A percentile compares a stretch with the other conserved stretches of the same genome.
phyloP scores from a whole-genome alignment of 2,888 invertebrate genomes.

The Troilus luridus region DNA sequence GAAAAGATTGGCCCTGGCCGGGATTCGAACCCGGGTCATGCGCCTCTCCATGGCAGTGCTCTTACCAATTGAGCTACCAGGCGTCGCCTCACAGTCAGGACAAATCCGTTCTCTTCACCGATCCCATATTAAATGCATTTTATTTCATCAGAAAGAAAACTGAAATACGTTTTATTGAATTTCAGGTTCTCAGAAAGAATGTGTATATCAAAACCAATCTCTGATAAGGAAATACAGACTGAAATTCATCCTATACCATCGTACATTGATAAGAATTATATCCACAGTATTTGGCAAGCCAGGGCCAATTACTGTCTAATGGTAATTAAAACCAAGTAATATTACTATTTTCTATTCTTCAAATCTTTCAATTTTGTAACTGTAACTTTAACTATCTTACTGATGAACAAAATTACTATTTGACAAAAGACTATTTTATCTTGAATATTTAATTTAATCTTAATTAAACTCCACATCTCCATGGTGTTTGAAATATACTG shows the following conservation, averaged over 20 bases:
- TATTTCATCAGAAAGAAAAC: neutral
- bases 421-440: neutral
- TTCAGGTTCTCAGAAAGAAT: neutral
- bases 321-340: neutral
- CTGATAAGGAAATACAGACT: slow-evolving; percentile 8
- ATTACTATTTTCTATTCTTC: neutral
- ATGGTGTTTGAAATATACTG: neutral
- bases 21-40: no score
- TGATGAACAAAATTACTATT: neutral
- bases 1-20: no score
- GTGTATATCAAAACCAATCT: neutral
- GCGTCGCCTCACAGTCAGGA: no score
- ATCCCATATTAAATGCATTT: no score
- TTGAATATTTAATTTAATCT: neutral
- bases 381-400: neutral
- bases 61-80: no score
- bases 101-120: no score
- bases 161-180: neutral
- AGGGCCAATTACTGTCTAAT: slow-evolving; percentile 24
- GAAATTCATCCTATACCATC: slow-evolving; percentile 37
- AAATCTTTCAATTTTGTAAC: neutral
- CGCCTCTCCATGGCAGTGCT: no score
- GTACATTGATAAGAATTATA: slow-evolving; percentile 1
- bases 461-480: neutral
- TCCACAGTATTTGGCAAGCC: slow-evolving; percentile 38